phyloP scores from a whole-genome alignment of 2,888 invertebrate species.

The Tanytarsus gracilentus region DNA sequence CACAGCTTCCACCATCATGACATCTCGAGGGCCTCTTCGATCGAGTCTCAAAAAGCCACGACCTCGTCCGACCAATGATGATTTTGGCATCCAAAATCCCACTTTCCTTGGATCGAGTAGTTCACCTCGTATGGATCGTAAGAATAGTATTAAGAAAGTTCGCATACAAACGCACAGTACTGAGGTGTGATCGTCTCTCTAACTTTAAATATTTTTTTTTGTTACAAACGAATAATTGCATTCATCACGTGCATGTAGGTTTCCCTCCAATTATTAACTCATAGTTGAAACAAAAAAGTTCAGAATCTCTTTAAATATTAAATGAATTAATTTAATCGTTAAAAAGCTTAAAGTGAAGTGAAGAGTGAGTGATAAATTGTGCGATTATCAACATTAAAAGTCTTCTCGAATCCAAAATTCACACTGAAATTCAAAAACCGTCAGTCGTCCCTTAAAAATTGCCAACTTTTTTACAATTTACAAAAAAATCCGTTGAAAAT shows the following conservation, averaged over 20 bases:
- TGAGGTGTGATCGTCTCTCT: slow-evolving; percentile 55
- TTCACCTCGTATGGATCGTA: slow-evolving; percentile 72
- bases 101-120: slow-evolving; percentile 61
- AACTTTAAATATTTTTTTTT: background rate
- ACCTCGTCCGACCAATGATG: slow-evolving; percentile 43
- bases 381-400: no score
- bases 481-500: background rate
- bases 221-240: background rate
- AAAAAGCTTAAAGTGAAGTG: background rate
- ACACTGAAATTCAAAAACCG: no score
- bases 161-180: slow-evolving; percentile 87
- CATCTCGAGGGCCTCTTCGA: slow-evolving; percentile 51
- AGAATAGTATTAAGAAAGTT: slow-evolving; percentile 83
- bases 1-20: slow-evolving; percentile 38
- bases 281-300: no score
- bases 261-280: no score
- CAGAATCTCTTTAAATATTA: no score
- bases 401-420: no score
- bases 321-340: no score
- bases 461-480: background rate
- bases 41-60: slow-evolving; percentile 78
- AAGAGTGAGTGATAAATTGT: no score
- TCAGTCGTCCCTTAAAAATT: no score
- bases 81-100: slow-evolving; percentile 78
- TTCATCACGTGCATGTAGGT: no score